These are phyloP conservation scores for Dipodomys ordii DNA, from an alignment of 2,113 vertebrate species.

Conservation along the genomic window DNA sequence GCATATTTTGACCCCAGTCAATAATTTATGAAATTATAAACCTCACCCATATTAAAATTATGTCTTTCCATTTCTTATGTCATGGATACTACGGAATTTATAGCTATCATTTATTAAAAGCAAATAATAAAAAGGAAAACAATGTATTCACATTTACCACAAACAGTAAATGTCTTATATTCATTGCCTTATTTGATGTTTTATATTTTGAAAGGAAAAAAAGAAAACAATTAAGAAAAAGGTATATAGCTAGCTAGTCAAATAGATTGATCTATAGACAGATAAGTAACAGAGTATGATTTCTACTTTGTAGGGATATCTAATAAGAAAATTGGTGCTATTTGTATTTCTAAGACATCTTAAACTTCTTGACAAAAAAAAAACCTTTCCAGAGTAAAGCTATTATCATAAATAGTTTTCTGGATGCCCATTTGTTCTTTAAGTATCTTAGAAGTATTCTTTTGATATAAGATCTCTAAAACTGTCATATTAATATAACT, in stretches of 20 bases:
- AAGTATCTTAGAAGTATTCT: neutral
- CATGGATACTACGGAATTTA: neutral
- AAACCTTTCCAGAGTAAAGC: slow-evolving; percentile 17
- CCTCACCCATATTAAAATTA: neutral
- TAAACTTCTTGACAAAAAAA: slow-evolving; percentile 27
- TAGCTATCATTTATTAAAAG: neutral
- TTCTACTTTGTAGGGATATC: slow-evolving; percentile 40
- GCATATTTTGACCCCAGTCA: neutral
- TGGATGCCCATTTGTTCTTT: slow-evolving; percentile 2
- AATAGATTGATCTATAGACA: neutral
- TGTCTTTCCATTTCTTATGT: neutral
- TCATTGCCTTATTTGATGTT: neutral
- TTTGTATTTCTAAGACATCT: slow-evolving; percentile 43
- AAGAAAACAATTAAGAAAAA: neutral
- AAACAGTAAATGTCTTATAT: neutral
- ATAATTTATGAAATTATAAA: neutral
- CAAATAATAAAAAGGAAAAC: neutral
- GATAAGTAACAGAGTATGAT: neutral
- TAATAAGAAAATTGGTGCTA: slow-evolving; percentile 15
- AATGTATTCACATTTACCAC: neutral
- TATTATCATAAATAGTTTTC: slow-evolving; percentile 32
- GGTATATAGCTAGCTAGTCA: too few species aligned
- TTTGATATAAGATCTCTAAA: slow-evolving; percentile 22
- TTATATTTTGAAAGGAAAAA: slow-evolving; percentile 28
- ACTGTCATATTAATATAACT: slow-evolving; percentile 26